These are phyloP conservation scores for Microtus montanus DNA, from an alignment of 2,113 vertebrate species.

Conservation along the genomic window DNA sequence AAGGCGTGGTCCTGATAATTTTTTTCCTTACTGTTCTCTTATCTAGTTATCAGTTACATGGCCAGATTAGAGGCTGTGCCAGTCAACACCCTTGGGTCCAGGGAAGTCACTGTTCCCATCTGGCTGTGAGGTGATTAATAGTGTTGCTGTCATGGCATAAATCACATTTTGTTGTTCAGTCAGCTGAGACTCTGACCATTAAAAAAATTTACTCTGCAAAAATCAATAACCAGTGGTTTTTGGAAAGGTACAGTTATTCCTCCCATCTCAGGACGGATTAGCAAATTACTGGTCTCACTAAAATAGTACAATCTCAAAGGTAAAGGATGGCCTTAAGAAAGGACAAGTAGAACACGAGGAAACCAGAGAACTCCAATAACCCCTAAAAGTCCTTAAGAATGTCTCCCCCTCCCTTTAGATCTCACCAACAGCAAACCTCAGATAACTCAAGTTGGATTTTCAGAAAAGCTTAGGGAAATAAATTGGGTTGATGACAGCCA, in stretches of 20 bases:
- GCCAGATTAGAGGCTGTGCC: conserved; percentile 52
- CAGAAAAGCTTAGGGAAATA: conserved; percentile 37
- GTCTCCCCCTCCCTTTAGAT: conserved; percentile 22
- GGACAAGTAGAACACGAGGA: conserved; percentile 18
- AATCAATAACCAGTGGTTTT: conserved; percentile 71
- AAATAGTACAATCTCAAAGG: conserved; percentile 62
- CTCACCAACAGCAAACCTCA: neutral
- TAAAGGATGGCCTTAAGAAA: conserved; percentile 63
- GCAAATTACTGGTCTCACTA: conserved; percentile 47
- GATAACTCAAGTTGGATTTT: conserved; percentile 47
- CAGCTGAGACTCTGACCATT: conserved; percentile 65
- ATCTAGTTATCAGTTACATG: conserved; percentile 55
- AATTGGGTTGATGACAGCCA: conserved; percentile 1
- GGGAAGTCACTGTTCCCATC: conserved; percentile 71
- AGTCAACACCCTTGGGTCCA: conserved; percentile 70
- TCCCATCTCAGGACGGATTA: conserved; percentile 27
- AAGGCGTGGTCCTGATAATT: conserved; percentile 14
- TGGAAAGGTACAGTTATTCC: conserved; percentile 31
- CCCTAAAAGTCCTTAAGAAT: conserved; percentile 59
- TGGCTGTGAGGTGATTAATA: conserved; percentile 62
- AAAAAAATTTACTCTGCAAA: conserved; percentile 58
- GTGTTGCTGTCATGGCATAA: conserved; percentile 62
- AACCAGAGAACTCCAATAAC: conserved; percentile 45
- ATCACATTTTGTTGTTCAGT: conserved; percentile 61
- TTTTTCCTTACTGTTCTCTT: conserved; percentile 44